Base-by-base conservation (phyloP, 1,140 invertebrate genomes). In the Drosophila parabipectinata region DNA sequence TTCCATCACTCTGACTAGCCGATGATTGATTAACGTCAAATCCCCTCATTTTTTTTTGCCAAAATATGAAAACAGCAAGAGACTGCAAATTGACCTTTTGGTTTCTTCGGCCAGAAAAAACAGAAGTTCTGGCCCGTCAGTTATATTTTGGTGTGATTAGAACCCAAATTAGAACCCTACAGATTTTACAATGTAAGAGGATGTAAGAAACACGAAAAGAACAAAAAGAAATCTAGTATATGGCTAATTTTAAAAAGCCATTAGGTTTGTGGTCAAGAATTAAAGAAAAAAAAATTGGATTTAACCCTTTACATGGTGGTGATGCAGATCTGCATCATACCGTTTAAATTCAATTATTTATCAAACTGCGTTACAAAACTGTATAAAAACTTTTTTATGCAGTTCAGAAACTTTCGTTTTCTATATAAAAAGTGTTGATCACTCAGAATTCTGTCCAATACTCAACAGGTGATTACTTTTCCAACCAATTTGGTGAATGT, bases 1-100 rank as follows among this genome's bases (percentile, higher is more conserved):
- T 30, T 64, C 41, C 7, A 47, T 63, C 45, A 41, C 24, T 14
- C 41, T 62, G 52, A 62, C 51, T n/a, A 66, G 58, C 57, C 44
- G 28, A 74, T 74, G 72, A 74, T 74, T 74, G 72, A 74, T 74
- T 56, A 47, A 51, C 39, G 54, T 62, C 61, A 55, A 67, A 30
- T 21, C 18, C 9, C 47, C 26, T 7, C 26, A 4, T 28, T 28
- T 28, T 28, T 28, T 28, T 37, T 12, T 10, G 10, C 34, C 1
- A 28, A 21, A 32, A 67, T 37, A 4, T 37, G 34, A 66, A 52
- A 34, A 51, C 60, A 50, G 14, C 47, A 14, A 44, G 6, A 56
- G 26, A 37, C 4, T 18, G 21, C 39, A 47, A 50, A 34, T 45
- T 71, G 67, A 56, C 60, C 67, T 34, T 8, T 28, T 1, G 48